These are phyloP conservation scores for Ametastegia equiseti DNA, from an alignment of 2,888 invertebrate species.

Conservation along the genomic window DNA sequence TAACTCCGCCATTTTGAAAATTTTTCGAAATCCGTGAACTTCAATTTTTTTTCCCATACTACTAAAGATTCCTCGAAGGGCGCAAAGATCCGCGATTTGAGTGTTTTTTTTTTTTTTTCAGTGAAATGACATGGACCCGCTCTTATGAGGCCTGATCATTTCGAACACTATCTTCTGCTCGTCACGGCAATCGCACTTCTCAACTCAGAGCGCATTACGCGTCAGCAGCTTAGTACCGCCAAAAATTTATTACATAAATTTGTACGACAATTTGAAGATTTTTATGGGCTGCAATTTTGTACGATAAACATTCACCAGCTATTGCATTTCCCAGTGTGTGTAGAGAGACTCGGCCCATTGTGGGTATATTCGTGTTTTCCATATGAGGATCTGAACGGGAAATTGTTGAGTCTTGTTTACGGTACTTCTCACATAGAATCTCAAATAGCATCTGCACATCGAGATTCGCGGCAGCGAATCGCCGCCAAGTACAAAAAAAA, in stretches of 20 bases:
- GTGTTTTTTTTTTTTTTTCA: too few relatives aligned
- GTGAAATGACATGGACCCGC: too few relatives aligned
- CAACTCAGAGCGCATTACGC: conserved; percentile 35
- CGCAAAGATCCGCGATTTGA: too few relatives aligned
- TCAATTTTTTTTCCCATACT: too few relatives aligned
- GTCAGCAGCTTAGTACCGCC: conserved; percentile 11
- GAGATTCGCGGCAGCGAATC: background rate
- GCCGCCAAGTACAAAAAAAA: too few relatives aligned
- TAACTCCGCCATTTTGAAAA: too few relatives aligned
- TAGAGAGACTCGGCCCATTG: conserved; percentile 51
- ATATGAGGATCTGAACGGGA: conserved; percentile 55
- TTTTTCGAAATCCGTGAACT: too few relatives aligned
- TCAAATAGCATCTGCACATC: conserved; percentile 54
- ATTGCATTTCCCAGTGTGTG: conserved; percentile 52
- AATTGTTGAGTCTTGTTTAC: conserved; percentile 51
- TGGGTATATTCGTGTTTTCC: conserved; percentile 54
- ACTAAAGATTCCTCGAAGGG: too few relatives aligned
- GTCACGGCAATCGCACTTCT: conserved; percentile 45
- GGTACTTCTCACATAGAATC: conserved; percentile 53
- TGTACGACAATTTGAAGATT: conserved; percentile 51
- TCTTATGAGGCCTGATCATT: conserved; percentile 51
- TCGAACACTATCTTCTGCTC: conserved; percentile 45
- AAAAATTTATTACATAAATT: conserved; percentile 49
- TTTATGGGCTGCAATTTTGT: conserved; percentile 50
- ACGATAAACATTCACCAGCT: conserved; percentile 54